phyloP scores from a whole-genome alignment of 2,888 invertebrate species.

The Xestia rhomboidea region DNA sequence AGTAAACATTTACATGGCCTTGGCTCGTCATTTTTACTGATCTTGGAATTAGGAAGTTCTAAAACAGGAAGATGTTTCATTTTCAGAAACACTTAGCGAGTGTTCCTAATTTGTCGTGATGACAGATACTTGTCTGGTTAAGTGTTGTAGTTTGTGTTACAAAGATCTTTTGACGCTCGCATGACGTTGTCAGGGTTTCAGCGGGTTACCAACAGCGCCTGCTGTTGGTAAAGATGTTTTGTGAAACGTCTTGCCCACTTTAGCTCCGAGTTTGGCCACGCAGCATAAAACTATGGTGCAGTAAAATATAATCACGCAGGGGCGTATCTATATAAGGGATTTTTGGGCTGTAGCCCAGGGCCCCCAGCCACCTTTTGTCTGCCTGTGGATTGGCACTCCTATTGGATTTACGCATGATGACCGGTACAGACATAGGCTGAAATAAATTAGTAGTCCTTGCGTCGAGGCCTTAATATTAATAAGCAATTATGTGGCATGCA shows the following conservation, averaged over 20 bases:
- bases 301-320: neutral
- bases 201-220: neutral
- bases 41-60: constrained; percentile 27
- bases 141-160: neutral
- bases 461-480: too few species aligned
- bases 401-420: too few species aligned
- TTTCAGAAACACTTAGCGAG: constrained; percentile 18
- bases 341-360: too few species aligned
- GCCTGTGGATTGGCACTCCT: too few species aligned
- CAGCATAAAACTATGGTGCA: neutral
- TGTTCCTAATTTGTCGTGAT: constrained; percentile 29
- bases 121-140: constrained; percentile 21
- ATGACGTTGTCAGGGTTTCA: neutral
- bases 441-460: too few species aligned
- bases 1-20: constrained; percentile 59
- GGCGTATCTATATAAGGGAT: too few species aligned
- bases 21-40: constrained; percentile 31
- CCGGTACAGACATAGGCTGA: too few species aligned
- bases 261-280: neutral
- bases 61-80: constrained; percentile 6
- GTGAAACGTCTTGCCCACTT: neutral
- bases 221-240: neutral
- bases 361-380: too few species aligned
- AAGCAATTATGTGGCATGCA: too few species aligned
- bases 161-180: neutral